Evolutionary conservation across 2,797 vertebrate species (phyloP), one percentile per base, ranked within the genome.

Genomic region (Scomberomorus guttatus): DNA sequence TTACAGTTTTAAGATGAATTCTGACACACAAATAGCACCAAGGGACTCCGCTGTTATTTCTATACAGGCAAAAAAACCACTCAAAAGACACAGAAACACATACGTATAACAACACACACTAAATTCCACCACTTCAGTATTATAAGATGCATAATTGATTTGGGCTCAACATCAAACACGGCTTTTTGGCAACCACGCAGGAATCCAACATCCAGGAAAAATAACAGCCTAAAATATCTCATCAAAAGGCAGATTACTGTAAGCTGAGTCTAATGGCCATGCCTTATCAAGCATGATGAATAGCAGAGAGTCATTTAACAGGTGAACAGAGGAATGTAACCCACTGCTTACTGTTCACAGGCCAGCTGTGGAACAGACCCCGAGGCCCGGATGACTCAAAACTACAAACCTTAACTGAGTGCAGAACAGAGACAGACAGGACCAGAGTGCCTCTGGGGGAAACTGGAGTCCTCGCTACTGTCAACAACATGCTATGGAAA

Each of bases 211-310:
- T 79, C 64, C 79, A 83, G 75, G 83, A 87, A 86, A 77, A 84
- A 87, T 86, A 87, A 92, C 74, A 76, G 80, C 79, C 81, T 58
- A 72, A 91, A 90, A 90, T 88, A 91, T 89, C 89, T 90, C 91
- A 90, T 94, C 91, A 94, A 90, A 92, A 87, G 90, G 79, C 79
- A 81, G 83, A 88, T 94, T 90, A 94, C 79, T 71, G 84, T 87
- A 89, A 93, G 79, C 75, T 87, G 79, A 84, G 87, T 83, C 81
- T 85, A 92, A 89, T 87, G 87, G 77, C 83, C 63, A 59, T 77
- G 87, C 83, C 83, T 92, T 84, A 85, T 91, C 80, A 71, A 85
- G 84, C 89, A 67, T 76, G 79, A 90, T 82, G 86, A 87, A 86
- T 67, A 79, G 83, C 77, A 81, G 62, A 72, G 79, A 86, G 81